Percentiles rank a stretch among this genome's conserved stretches.
These are phyloP conservation scores for Chiloscyllium punctatum DNA, from an alignment of 2,797 vertebrate genomes.

Conservation along the genomic window DNA sequence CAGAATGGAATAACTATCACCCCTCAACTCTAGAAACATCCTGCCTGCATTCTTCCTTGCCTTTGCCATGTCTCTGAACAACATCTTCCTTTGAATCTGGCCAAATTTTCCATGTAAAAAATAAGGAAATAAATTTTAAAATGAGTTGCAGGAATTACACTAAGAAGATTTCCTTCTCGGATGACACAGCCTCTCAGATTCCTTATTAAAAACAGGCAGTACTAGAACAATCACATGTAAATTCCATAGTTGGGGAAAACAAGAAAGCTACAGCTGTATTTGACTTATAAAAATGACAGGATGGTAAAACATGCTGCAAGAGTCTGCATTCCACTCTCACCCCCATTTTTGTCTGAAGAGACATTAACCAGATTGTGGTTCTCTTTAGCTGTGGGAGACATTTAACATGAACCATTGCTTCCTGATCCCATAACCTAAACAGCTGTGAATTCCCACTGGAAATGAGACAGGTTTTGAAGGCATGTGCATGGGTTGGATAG, in stretches of 20 bases:
- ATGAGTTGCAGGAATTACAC: neutral
- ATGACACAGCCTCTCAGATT: neutral
- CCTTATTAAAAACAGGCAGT: neutral
- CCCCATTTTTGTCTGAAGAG: neutral
- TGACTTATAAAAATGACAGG: neutral
- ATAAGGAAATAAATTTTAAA: neutral
- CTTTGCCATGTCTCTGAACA: neutral
- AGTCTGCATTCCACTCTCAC: neutral
- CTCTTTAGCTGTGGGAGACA: neutral
- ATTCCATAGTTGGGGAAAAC: neutral
- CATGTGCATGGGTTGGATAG: neutral
- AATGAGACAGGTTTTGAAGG: neutral
- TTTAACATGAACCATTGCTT: neutral
- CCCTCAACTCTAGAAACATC: neutral
- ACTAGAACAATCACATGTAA: neutral
- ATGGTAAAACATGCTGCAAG: neutral
- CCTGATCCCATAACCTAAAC: neutral
- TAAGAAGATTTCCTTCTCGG: neutral
- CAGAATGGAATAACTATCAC: neutral
- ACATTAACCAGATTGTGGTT: conserved; percentile 5
- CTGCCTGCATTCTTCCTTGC: neutral
- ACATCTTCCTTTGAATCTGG: neutral
- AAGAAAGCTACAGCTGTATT: neutral
- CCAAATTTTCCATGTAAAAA: neutral
- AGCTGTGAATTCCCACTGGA: conserved; percentile 5